Evolutionary conservation across 1,140 invertebrate genomes (phyloP).

Genomic region (Drosophila sp.): DNA sequence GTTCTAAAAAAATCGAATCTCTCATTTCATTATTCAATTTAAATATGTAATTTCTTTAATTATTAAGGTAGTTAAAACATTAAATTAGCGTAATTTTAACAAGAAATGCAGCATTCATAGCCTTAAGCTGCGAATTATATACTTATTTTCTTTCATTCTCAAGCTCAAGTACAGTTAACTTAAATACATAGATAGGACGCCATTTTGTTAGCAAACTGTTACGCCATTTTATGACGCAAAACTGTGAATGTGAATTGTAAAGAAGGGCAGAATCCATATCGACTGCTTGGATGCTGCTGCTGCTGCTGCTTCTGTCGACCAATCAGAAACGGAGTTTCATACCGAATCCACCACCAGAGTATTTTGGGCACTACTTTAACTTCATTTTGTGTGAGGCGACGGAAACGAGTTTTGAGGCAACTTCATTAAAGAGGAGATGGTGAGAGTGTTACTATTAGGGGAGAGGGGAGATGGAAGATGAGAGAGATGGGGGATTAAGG

Average conservation of each 20-base stretch:
- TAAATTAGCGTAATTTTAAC: too few species aligned
- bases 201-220: background rate
- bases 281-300: too few species aligned
- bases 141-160: too few species aligned
- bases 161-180: too few species aligned
- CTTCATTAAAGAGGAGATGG: constrained; percentile 43
- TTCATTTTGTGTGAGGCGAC: constrained; percentile 41
- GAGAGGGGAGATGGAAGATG: background rate
- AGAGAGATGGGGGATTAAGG: constrained; percentile 22
- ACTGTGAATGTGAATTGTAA: background rate
- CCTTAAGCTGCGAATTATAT: too few species aligned
- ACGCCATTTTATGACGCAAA: constrained; percentile 12
- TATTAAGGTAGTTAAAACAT: too few species aligned
- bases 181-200: background rate
- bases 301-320: background rate
- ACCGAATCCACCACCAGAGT: constrained; percentile 33
- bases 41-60: too few species aligned
- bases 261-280: background rate
- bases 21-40: too few species aligned
- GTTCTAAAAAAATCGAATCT: too few species aligned
- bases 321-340: constrained; percentile 21
- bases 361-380: constrained; percentile 12
- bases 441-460: constrained; percentile 15
- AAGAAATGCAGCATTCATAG: too few species aligned
- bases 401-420: constrained; percentile 49